These are phyloP conservation scores for Anomalospiza imberbis DNA, from an alignment of 2,797 vertebrate genomes.

Conservation along the genomic window DNA sequence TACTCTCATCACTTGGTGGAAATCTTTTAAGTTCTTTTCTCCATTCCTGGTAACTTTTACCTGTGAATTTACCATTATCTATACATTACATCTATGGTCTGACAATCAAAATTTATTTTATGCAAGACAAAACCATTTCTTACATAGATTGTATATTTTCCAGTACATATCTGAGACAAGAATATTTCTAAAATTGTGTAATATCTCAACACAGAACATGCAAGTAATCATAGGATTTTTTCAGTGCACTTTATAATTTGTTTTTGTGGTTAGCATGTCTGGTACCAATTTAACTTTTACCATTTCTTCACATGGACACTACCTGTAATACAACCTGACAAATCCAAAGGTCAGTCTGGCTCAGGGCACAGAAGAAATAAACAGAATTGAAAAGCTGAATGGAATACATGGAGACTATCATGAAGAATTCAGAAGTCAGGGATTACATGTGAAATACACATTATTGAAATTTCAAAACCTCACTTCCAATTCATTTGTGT, in stretches of 20 bases:
- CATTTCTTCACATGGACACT: background rate
- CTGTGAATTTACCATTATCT: background rate
- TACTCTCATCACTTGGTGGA: background rate
- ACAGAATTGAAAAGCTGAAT: background rate
- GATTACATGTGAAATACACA: background rate
- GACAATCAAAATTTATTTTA: background rate
- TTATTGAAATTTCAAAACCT: background rate
- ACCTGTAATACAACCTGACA: conserved; percentile 11
- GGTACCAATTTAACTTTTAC: background rate
- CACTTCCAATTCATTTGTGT: background rate
- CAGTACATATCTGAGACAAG: background rate
- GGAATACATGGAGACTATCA: background rate
- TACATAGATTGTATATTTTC: background rate
- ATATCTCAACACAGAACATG: background rate
- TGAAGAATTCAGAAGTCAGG: background rate
- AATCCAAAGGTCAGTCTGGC: conserved; percentile 23
- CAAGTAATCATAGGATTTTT: background rate
- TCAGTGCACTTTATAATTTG: background rate
- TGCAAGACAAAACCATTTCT: background rate
- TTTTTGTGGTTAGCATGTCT: background rate
- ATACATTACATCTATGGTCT: background rate
- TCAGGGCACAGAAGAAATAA: background rate
- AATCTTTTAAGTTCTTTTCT: background rate
- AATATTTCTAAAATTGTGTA: background rate
- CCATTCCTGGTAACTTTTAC: background rate